Evolutionary conservation across 2,888 invertebrate species (phyloP).

Genomic region (Napeogenes sylphis): DNA sequence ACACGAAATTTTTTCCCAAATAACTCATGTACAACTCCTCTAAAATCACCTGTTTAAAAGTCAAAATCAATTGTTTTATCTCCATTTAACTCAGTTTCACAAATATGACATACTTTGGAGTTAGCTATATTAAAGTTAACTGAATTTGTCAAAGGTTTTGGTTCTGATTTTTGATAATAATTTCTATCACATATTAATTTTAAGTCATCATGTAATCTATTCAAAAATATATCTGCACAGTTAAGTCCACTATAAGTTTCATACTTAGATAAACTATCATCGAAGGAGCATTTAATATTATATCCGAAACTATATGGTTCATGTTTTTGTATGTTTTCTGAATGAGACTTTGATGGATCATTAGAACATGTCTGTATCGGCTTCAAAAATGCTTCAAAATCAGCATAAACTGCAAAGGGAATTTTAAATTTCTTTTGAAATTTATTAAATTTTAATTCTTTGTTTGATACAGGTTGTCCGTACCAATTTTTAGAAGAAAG

Average conservation of each 20-base stretch:
- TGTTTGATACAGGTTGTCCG: constrained; percentile 16
- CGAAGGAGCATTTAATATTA: constrained; percentile 38
- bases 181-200: constrained; percentile 24
- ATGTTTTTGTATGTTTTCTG: constrained; percentile 35
- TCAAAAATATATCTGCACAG: constrained; percentile 35
- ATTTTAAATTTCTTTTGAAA: constrained; percentile 24
- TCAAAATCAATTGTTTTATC: constrained; percentile 29
- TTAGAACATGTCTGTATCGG: constrained; percentile 31
- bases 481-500: constrained; percentile 27
- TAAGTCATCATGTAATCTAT: constrained; percentile 30
- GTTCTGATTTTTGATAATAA: constrained; percentile 20
- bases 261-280: constrained; percentile 35
- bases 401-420: constrained; percentile 33
- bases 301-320: constrained; percentile 39
- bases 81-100: constrained; percentile 24
- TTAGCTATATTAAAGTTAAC: constrained; percentile 16
- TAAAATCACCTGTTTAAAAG: constrained; percentile 34
- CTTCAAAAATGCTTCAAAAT: constrained; percentile 35
- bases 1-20: constrained; percentile 15
- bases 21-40: constrained; percentile 13
- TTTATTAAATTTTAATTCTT: constrained; percentile 29
- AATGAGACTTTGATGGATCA: constrained; percentile 30
- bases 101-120: constrained; percentile 26
- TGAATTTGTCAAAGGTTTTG: constrained; percentile 16
- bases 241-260: constrained; percentile 33